A percentile compares a stretch with the other conserved stretches of the same genome.
Conservation (phyloP, 2,113 vertebrate species). For the Microcebus griseorufus region DNA sequence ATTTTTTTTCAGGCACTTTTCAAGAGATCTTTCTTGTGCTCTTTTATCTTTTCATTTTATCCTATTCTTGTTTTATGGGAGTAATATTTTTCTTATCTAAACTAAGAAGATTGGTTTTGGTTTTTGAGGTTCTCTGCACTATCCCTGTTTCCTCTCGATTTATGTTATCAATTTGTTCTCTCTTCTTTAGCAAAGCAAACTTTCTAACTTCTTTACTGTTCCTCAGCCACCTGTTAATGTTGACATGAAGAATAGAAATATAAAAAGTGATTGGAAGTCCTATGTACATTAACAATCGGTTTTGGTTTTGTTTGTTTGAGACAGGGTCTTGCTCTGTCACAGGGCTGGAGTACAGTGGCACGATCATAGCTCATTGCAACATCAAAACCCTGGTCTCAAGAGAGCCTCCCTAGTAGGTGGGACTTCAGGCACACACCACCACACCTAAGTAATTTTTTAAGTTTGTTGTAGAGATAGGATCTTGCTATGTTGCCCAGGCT, state of each 20-base stretch:
- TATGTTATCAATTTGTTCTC: neutral
- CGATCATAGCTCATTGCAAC: too few species aligned
- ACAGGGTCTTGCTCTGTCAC: too few species aligned
- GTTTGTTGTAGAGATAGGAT: too few species aligned
- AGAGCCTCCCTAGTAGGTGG: too few species aligned
- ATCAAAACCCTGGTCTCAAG: too few species aligned
- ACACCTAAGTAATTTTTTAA: too few species aligned
- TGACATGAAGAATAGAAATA: neutral
- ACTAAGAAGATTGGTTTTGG: neutral
- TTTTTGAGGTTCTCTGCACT: neutral
- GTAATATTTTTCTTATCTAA: neutral
- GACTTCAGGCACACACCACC: too few species aligned
- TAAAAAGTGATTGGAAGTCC: neutral
- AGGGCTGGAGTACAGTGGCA: too few species aligned
- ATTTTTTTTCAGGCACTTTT: neutral
- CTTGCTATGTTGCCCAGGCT: too few species aligned
- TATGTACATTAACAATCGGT: neutral
- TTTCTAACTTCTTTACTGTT: neutral
- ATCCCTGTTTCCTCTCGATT: neutral
- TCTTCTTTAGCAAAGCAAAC: neutral
- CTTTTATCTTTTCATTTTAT: conserved; percentile 21
- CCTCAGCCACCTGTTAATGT: neutral
- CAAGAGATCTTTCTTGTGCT: neutral
- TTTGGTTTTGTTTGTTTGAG: too few species aligned
- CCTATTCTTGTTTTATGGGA: neutral